Evolutionary conservation across 2,797 vertebrate species (phyloP).

Genomic region (Furcifer pardalis): DNA sequence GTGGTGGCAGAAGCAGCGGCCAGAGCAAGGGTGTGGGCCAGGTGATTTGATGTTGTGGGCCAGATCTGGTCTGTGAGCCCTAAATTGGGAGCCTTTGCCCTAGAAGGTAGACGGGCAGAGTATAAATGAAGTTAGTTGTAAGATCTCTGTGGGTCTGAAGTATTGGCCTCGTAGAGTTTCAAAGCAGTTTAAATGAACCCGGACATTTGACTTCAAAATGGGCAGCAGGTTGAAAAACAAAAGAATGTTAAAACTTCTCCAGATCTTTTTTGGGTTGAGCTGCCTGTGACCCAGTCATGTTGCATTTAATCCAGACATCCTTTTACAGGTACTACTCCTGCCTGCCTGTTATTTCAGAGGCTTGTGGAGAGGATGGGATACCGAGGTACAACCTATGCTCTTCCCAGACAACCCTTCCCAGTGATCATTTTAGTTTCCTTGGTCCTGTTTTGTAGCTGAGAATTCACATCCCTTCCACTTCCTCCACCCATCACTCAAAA

Average conservation of each 20-base stretch:
- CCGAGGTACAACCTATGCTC: conserved; percentile 62
- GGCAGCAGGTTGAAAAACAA: background rate
- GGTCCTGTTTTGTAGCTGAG: background rate
- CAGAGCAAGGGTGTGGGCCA: too few species aligned
- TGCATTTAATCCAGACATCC: conserved; percentile 53
- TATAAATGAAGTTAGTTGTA: background rate
- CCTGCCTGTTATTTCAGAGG: conserved; percentile 59
- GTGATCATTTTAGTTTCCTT: conserved; percentile 48
- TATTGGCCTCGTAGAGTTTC: too few species aligned
- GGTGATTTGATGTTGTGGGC: too few species aligned
- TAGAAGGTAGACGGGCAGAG: background rate
- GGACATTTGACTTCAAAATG: background rate
- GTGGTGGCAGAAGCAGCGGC: too few species aligned
- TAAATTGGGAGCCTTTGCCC: too few species aligned
- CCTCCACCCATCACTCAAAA: conserved; percentile 16
- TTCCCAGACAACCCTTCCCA: conserved; percentile 26
- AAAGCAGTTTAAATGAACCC: background rate
- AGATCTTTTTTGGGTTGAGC: accelerated
- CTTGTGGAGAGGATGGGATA: conserved; percentile 58
- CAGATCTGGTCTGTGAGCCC: too few species aligned
- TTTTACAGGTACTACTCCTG: conserved; percentile 70
- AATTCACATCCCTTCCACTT: background rate
- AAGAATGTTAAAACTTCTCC: background rate
- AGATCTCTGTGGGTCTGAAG: background rate
- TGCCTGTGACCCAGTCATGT: background rate